These are phyloP conservation scores for Anthoptus insignis DNA, from an alignment of 2,888 invertebrate species.

Conservation along the genomic window DNA sequence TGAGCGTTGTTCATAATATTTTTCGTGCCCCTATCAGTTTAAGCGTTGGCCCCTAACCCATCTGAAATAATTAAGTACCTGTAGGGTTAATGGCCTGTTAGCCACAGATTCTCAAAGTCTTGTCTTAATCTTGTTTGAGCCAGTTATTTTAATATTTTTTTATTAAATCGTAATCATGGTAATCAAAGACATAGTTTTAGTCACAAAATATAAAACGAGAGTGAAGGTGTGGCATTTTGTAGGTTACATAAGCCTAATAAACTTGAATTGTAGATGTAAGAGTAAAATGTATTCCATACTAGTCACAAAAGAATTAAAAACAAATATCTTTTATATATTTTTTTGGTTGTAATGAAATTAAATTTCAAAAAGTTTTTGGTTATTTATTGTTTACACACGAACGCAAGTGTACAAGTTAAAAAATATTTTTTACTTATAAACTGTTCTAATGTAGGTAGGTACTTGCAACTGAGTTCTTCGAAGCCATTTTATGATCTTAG, in stretches of 20 bases:
- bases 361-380: neutral
- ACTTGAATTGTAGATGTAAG: neutral
- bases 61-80: too few relatives aligned
- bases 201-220: neutral
- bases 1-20: too few relatives aligned
- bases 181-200: neutral
- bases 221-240: neutral
- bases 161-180: neutral
- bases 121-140: neutral
- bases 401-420: neutral
- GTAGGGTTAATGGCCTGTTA: too few relatives aligned
- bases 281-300: constrained; percentile 4
- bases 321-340: neutral
- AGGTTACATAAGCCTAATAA: neutral
- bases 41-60: too few relatives aligned
- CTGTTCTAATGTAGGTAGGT: neutral
- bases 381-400: neutral
- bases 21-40: too few relatives aligned
- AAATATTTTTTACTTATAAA: neutral
- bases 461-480: neutral
- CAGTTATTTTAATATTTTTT: neutral
- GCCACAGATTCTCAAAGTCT: too few relatives aligned
- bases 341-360: neutral
- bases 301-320: constrained; percentile 8
- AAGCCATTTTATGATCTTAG: neutral